phyloP scores from a whole-genome alignment of 1,140 invertebrate genomes.

The Oncopeltus fasciatus region DNA sequence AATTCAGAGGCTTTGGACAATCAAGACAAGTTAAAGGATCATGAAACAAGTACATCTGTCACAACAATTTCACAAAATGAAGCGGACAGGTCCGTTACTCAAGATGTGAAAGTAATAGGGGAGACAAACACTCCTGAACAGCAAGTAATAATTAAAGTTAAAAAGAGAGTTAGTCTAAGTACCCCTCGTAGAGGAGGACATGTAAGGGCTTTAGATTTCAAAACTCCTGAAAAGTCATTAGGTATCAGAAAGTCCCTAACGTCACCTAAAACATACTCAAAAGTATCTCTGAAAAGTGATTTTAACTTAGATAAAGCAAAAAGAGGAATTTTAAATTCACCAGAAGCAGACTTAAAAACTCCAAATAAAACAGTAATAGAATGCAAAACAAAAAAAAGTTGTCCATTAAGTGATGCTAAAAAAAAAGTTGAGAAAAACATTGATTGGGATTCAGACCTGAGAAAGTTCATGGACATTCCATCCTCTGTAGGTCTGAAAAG shows the following conservation, averaged over 20 bases:
- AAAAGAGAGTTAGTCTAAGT: slow-evolving; percentile 11
- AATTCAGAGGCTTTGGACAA: too few species aligned
- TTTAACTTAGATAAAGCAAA: not conserved
- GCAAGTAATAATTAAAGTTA: too few species aligned
- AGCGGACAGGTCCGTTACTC: too few species aligned
- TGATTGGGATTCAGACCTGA: slow-evolving; percentile 15
- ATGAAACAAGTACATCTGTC: too few species aligned
- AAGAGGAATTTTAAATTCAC: slow-evolving; percentile 1
- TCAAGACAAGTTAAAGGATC: too few species aligned
- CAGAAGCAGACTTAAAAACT: too few species aligned
- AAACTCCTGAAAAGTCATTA: slow-evolving; percentile 8
- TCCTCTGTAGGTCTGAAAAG: slow-evolving; percentile 5
- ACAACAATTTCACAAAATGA: too few species aligned
- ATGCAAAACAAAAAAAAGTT: too few species aligned
- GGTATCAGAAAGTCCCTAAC: not conserved
- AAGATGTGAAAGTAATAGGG: too few species aligned
- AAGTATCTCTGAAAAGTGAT: not conserved
- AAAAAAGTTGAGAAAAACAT: too few species aligned
- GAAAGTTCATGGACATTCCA: slow-evolving; percentile 10
- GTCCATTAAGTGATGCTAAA: too few species aligned
- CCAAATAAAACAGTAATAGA: slow-evolving; percentile 9
- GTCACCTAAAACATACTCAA: slow-evolving; percentile 12
- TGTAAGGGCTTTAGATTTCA: slow-evolving; percentile 13
- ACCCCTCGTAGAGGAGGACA: slow-evolving; percentile 13
- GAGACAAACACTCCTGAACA: too few species aligned